Conservation (phyloP, 2,113 vertebrate species). For the Gymnogyps californianus region DNA sequence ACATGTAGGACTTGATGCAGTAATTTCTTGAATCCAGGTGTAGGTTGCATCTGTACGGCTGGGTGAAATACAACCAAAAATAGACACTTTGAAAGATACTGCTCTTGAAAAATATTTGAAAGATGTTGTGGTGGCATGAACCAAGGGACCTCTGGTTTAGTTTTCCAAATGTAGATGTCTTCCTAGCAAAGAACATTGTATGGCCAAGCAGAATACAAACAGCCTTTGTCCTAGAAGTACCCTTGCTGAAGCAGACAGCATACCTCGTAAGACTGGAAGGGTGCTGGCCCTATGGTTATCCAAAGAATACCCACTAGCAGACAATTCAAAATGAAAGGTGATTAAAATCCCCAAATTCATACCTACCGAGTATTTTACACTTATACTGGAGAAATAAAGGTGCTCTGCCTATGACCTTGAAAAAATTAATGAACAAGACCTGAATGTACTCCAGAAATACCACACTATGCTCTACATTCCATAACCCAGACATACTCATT, state of each 20-base stretch:
- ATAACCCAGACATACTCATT: neutral
- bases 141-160: neutral
- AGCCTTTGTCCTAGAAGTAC: neutral
- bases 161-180: neutral
- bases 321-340: neutral
- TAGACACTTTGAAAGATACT: neutral
- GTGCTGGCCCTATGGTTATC: neutral
- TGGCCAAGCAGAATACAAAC: neutral
- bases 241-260: neutral
- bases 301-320: neutral
- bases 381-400: neutral
- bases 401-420: neutral
- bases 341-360: neutral
- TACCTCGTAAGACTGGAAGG: neutral
- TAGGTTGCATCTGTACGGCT: neutral
- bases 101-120: neutral
- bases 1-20: neutral
- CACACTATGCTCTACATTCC: neutral
- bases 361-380: neutral
- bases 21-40: neutral
- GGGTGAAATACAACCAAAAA: neutral
- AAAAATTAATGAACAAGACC: neutral
- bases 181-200: neutral
- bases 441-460: neutral
- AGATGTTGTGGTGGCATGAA: neutral